Percentiles rank a stretch among this genome's conserved stretches.
Conservation (phyloP, 2,797 vertebrate genomes). For the Threskiornis aethiopicus region DNA sequence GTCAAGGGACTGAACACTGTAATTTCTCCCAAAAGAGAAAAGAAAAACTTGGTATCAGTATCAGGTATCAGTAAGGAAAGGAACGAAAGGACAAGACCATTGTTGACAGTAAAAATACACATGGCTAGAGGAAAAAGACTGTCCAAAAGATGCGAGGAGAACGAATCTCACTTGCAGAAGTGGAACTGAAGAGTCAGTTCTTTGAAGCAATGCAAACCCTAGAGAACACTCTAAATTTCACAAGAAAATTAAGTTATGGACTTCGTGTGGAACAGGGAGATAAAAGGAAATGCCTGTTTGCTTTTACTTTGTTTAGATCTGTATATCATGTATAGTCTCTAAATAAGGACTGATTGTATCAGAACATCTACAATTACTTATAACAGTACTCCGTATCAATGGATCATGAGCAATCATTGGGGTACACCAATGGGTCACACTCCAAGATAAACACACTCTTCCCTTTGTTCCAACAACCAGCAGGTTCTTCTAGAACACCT, state of each 20-base stretch:
- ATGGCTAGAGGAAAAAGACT: background rate
- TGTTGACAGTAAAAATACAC: background rate
- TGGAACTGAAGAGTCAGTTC: background rate
- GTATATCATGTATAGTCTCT: background rate
- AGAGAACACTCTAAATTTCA: background rate
- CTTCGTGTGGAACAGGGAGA: background rate
- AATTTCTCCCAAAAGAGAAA: background rate
- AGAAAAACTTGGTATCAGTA: background rate
- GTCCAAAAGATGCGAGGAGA: background rate
- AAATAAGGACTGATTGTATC: background rate
- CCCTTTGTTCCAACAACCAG: background rate
- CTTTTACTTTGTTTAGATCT: background rate
- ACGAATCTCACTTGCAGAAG: background rate
- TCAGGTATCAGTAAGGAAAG: background rate
- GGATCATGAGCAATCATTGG: background rate
- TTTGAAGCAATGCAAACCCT: background rate
- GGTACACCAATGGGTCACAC: background rate
- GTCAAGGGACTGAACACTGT: background rate
- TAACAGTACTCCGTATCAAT: background rate
- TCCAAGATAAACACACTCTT: background rate
- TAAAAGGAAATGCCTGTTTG: background rate
- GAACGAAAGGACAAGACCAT: background rate
- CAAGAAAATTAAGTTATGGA: background rate
- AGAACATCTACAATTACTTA: background rate
- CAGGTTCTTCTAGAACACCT: background rate